phyloP scores from a whole-genome alignment of 2,113 vertebrate genomes.

The Regulus satrapa region DNA sequence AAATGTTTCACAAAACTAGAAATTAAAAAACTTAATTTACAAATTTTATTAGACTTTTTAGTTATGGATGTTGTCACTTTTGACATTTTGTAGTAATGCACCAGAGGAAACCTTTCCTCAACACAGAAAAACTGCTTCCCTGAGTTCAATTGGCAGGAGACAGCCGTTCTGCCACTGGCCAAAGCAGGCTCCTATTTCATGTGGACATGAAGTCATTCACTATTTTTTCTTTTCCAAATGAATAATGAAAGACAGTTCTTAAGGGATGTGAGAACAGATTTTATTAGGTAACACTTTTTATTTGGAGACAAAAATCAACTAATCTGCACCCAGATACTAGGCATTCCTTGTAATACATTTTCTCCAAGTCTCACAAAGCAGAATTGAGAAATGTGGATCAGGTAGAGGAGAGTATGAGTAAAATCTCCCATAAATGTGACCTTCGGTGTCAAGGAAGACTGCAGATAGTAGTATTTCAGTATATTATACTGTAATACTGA shows the following conservation, averaged over 20 bases:
- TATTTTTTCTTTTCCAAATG: not conserved
- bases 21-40: not conserved
- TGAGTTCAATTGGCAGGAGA: not conserved
- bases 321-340: not conserved
- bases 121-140: not conserved
- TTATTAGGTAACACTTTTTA: not conserved
- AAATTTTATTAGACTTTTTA: not conserved
- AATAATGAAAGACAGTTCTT: not conserved
- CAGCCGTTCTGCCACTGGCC: not conserved
- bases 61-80: not conserved
- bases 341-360: not conserved
- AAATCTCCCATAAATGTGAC: conserved; percentile 18
- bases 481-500: not conserved
- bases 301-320: not conserved
- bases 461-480: not conserved
- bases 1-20: not conserved
- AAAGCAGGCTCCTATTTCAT: not conserved
- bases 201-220: not conserved
- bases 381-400: conserved; percentile 7
- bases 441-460: conserved; percentile 23
- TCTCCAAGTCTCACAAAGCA: not conserved
- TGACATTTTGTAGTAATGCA: not conserved
- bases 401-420: not conserved
- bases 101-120: not conserved
- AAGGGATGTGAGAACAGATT: not conserved